Percentiles rank a stretch among this genome's conserved stretches.
These are phyloP conservation scores for Anseranas semipalmata DNA, from an alignment of 2,113 vertebrate genomes.

Conservation along the genomic window DNA sequence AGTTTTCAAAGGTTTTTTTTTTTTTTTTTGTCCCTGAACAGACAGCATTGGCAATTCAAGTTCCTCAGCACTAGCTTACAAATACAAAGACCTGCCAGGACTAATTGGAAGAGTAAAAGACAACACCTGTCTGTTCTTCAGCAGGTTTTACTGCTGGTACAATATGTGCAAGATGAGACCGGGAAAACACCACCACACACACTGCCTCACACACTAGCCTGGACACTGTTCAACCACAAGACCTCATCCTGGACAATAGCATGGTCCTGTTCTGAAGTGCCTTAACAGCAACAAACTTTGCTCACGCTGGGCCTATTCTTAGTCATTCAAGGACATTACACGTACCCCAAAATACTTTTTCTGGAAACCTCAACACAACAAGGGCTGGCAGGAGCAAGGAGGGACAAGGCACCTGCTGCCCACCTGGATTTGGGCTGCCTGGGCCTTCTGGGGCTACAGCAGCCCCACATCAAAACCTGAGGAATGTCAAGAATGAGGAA, in stretches of 20 bases:
- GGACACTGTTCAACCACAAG: background rate
- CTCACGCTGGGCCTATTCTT: background rate
- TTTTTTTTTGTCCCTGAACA: background rate
- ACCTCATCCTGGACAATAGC: background rate
- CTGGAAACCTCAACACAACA: rapidly evolving
- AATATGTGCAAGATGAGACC: background rate
- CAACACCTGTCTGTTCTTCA: background rate
- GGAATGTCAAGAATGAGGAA: background rate
- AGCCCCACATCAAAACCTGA: background rate
- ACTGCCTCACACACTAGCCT: background rate
- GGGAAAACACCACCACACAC: background rate
- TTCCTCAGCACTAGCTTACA: background rate
- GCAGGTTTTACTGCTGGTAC: background rate
- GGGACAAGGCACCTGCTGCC: background rate
- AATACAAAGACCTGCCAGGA: background rate
- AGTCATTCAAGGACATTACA: background rate
- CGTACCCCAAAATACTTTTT: rapidly evolving
- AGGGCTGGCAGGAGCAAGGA: background rate
- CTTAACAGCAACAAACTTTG: background rate
- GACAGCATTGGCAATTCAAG: background rate
- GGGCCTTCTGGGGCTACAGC: background rate
- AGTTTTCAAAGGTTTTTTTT: background rate
- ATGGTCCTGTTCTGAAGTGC: background rate
- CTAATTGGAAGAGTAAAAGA: background rate
- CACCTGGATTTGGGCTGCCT: background rate